Percentiles rank a stretch among this genome's conserved stretches.
Conservation (phyloP, 2,797 vertebrate genomes). For the Centropyge bicolor region DNA sequence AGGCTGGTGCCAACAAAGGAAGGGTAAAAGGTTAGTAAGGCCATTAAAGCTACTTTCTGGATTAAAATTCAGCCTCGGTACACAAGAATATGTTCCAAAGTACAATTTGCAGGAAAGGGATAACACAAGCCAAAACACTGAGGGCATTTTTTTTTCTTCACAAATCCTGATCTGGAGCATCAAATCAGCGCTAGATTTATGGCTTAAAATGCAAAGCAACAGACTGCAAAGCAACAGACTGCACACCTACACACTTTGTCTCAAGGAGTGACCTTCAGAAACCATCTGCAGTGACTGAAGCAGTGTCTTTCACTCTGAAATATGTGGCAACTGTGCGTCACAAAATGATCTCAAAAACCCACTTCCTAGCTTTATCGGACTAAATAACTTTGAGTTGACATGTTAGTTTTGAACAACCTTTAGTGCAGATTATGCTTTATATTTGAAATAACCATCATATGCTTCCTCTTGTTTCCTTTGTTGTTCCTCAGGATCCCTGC, state of each 20-base stretch:
- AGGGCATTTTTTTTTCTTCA: neutral
- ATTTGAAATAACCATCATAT: neutral
- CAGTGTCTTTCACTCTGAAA: neutral
- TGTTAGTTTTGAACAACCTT: neutral
- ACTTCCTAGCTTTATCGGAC: neutral
- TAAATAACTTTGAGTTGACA: neutral
- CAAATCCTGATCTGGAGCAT: conserved; percentile 6
- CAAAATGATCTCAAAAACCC: conserved; percentile 2
- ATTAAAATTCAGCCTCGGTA: conserved; percentile 51
- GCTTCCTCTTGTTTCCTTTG: conserved; percentile 15
- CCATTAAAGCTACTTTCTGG: conserved; percentile 53
- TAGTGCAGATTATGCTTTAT: neutral
- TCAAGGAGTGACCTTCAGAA: conserved; percentile 46
- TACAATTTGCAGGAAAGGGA: conserved; percentile 31
- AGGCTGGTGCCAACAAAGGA: conserved; percentile 42
- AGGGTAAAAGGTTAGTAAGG: conserved; percentile 50
- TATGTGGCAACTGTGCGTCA: conserved; percentile 1
- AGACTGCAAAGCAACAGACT: neutral
- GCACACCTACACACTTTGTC: neutral
- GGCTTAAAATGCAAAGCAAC: conserved; percentile 28
- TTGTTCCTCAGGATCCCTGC: conserved; percentile 85
- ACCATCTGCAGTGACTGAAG: conserved; percentile 2
- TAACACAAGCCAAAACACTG: conserved; percentile 37
- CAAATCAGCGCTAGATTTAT: conserved; percentile 32
- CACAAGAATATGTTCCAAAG: conserved; percentile 29